Evolutionary conservation across 2,888 invertebrate genomes (phyloP), one percentile per base, ranked within the genome.

Genomic region (Agrilus biguttatus): DNA sequence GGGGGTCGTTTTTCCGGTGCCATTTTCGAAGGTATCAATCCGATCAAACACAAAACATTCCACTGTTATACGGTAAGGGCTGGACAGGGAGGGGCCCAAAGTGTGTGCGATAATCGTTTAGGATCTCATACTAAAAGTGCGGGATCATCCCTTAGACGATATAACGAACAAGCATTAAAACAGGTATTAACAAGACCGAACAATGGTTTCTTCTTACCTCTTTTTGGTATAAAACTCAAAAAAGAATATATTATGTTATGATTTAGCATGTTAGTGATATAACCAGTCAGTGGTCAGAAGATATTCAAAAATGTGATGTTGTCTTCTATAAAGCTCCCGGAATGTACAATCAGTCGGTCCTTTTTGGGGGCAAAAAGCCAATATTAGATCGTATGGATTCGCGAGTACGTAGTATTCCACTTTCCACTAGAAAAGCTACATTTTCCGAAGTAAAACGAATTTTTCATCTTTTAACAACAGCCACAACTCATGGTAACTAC

Each of bases 1-100:
- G 89, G 89, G 5, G 90, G 91, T 1, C 84, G 84, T 62, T 85
- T 85, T 67, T 83, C 84, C 19, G 84, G 77, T 2, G 83, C 78
- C 13, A 65, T 85, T 34, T 84, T 82, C 57, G 60, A 71, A 57
- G 72, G 72, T 63, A 54, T 47, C 46, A 70, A 65, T 55, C 67
- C 67, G 43, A 65, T 71, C 55, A 69, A 63, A 2, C 89, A 90
- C 57, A 90, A 90, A 66, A 88, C 89, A 0, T 79, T 86, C 54
- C 89, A 89, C 60, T 80, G 82, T 39, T 92, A 91, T 58, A 86
- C 86, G 7, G 81, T 86, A 1, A 67, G 90, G 35, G 78, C 86
- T 0, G 87, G 87, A 33, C 87, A 90, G 61, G 90, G 90, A 0
- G 80, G 83, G 34, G 71, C 81, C 0, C 90, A 91, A 63, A 70